phyloP scores from a whole-genome alignment of 53 echinoderm and acorn worm species.

The Hippasteria phrygiana region DNA sequence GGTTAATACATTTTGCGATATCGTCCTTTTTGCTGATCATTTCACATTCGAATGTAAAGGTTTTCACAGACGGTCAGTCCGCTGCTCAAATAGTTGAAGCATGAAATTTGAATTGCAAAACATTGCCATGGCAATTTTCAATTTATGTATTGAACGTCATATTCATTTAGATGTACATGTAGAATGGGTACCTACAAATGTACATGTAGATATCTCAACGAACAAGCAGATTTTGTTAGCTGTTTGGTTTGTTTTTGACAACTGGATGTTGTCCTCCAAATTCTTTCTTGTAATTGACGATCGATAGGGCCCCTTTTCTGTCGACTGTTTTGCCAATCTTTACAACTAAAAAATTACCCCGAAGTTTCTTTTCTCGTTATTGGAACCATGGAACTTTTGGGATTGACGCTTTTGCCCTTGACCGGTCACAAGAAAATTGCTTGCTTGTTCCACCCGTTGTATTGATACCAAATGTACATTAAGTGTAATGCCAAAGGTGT shows the following conservation, averaged over 20 bases:
- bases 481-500: not conserved
- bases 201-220: conserved; percentile 17
- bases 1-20: too few relatives aligned
- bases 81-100: too few relatives aligned
- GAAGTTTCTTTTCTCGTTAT: conserved; percentile 31
- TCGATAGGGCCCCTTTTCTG: conserved; percentile 18
- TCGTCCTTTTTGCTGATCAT: too few relatives aligned
- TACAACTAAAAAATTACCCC: conserved; percentile 16
- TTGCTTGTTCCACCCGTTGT: conserved; percentile 14
- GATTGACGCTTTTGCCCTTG: conserved; percentile 28
- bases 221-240: conserved; percentile 57
- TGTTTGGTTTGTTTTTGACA: conserved; percentile 40
- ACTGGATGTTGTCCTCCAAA: conserved; percentile 29
- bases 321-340: conserved; percentile 26
- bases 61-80: too few relatives aligned
- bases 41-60: too few relatives aligned
- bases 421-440: conserved; percentile 7
- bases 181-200: conserved; percentile 57
- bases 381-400: conserved; percentile 26
- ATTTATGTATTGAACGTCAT: too few relatives aligned
- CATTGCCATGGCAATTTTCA: too few relatives aligned
- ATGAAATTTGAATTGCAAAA: too few relatives aligned
- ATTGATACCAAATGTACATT: not conserved
- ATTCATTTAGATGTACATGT: not conserved
- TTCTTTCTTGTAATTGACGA: not conserved